These are phyloP conservation scores for Augochlorella aurata DNA, from an alignment of 2,888 invertebrate genomes.

Conservation along the genomic window DNA sequence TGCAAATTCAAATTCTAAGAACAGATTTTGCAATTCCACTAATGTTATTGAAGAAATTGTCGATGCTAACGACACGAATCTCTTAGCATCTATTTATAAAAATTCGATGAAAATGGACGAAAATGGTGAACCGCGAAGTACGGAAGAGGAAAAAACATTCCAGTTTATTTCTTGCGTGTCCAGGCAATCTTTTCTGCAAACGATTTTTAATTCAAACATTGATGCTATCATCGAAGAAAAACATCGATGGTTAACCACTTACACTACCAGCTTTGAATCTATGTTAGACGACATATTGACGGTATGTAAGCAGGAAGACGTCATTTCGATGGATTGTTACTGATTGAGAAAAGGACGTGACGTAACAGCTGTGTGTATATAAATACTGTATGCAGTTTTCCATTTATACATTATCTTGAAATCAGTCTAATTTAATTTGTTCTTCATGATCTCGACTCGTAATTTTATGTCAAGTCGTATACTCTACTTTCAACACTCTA, in stretches of 20 bases:
- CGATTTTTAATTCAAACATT: constrained; percentile 85
- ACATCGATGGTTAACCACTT: constrained; percentile 86
- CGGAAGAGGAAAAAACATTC: constrained; percentile 75
- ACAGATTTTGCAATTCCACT: constrained; percentile 79
- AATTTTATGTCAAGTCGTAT: constrained; percentile 2
- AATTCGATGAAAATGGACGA: constrained; percentile 81
- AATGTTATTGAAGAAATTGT: constrained; percentile 87
- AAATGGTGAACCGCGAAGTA: constrained; percentile 71
- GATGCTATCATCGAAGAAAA: constrained; percentile 85
- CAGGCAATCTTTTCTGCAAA: constrained; percentile 85
- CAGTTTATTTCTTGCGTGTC: constrained; percentile 78
- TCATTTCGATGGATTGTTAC: constrained; percentile 89
- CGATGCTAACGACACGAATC: constrained; percentile 85
- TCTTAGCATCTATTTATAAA: constrained; percentile 86
- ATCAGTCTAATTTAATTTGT: not conserved
- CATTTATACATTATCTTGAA: not conserved
- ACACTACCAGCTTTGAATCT: constrained; percentile 87
- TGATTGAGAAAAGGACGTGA: constrained; percentile 73
- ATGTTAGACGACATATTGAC: constrained; percentile 89
- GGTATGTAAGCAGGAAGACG: constrained; percentile 84
- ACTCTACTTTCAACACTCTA: not conserved
- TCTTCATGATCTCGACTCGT: not conserved
- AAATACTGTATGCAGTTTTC: constrained; percentile 18
- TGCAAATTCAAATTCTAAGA: constrained; percentile 62
- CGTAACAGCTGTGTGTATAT: not conserved